Evolutionary conservation across 2,113 vertebrate genomes (phyloP).

Genomic region (Sceloporus tristichus): DNA sequence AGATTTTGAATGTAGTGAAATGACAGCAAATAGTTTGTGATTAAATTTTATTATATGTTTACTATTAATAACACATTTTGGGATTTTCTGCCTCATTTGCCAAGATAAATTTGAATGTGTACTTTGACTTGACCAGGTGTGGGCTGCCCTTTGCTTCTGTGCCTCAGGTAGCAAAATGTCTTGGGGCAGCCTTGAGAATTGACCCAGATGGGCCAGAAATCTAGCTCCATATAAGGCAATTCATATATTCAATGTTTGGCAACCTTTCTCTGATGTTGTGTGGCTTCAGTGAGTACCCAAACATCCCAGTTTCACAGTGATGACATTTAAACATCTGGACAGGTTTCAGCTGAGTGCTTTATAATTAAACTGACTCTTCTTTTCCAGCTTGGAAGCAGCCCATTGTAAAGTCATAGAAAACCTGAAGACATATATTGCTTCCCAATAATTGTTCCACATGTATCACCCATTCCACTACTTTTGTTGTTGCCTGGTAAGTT

Average conservation of each 20-base stretch:
- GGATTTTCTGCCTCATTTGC: too few species aligned
- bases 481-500: neutral
- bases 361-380: constrained; percentile 22
- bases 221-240: neutral
- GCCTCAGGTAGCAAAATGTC: too few species aligned
- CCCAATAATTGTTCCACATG: neutral
- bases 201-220: neutral
- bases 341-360: constrained; percentile 42
- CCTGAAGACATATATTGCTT: neutral
- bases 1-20: too few species aligned
- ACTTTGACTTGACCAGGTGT: too few species aligned
- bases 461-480: constrained; percentile 30
- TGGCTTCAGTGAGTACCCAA: neutral
- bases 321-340: constrained; percentile 8
- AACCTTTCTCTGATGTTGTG: neutral
- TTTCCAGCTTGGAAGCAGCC: constrained; percentile 40
- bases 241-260: neutral
- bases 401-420: constrained; percentile 36
- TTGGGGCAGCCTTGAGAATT: too few species aligned
- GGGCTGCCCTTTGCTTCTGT: too few species aligned
- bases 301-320: neutral
- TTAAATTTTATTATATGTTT: too few species aligned
- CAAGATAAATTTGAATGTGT: too few species aligned
- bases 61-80: too few species aligned
- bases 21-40: too few species aligned